Evolutionary conservation across 1,140 invertebrate genomes (phyloP).

Genomic region (Saccostrea cuccullata): DNA sequence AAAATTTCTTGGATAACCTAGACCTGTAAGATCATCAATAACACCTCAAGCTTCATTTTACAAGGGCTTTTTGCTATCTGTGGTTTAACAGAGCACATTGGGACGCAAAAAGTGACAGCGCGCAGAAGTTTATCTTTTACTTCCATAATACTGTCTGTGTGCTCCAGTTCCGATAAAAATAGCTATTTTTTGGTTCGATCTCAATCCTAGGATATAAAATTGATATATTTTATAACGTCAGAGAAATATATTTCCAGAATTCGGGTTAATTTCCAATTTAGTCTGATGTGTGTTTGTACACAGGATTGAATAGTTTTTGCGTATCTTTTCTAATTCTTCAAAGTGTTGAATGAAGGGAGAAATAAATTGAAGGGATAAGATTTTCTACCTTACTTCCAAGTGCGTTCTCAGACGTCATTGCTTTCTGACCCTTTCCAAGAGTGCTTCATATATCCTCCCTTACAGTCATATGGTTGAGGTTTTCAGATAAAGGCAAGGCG

Average conservation of each 20-base stretch:
- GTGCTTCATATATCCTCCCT: background rate
- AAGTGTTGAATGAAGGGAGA: background rate
- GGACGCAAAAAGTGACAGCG: background rate
- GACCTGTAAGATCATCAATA: background rate
- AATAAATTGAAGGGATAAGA: slow-evolving; percentile 1
- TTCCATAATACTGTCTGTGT: slow-evolving; percentile 7
- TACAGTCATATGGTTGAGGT: background rate
- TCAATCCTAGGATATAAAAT: background rate
- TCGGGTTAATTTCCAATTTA: background rate
- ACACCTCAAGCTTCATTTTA: background rate
- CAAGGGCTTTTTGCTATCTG: background rate
- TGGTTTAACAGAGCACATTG: background rate
- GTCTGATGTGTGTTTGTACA: slow-evolving; percentile 1
- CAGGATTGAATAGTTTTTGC: background rate
- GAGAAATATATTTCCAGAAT: background rate
- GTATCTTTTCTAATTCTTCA: background rate
- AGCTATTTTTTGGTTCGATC: background rate
- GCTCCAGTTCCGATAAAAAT: slow-evolving; percentile 15
- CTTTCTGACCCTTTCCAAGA: background rate
- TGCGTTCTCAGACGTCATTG: background rate
- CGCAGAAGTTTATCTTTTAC: background rate
- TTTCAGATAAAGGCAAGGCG: background rate
- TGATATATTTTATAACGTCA: slow-evolving; percentile 31
- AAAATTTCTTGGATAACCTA: background rate
- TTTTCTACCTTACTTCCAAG: slow-evolving; percentile 6